These are phyloP conservation scores for Cosmia pyralina DNA, from an alignment of 2,888 invertebrate genomes.

Conservation along the genomic window DNA sequence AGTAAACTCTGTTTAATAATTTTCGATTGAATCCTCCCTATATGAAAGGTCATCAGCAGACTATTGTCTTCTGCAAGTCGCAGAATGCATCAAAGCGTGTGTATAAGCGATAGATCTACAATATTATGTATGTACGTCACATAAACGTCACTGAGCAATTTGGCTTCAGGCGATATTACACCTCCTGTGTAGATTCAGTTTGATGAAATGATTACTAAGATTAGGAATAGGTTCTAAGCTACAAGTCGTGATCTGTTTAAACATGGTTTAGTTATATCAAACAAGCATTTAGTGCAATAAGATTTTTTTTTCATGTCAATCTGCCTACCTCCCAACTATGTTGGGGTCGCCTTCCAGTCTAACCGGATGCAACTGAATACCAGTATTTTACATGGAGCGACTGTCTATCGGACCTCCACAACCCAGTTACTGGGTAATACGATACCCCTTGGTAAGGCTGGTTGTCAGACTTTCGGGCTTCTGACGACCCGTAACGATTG, in stretches of 20 bases:
- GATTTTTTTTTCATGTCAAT: not conserved
- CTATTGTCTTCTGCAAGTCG: slow-evolving; percentile 7
- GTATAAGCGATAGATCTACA: not conserved
- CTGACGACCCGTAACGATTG: no score
- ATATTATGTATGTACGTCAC: slow-evolving; percentile 10
- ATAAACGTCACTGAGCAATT: slow-evolving; percentile 24
- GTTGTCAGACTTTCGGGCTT: no score
- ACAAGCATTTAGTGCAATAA: not conserved
- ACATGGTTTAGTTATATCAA: not conserved
- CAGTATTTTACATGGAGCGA: no score
- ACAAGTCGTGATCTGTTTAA: not conserved
- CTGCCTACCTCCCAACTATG: no score
- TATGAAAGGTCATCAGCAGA: slow-evolving; percentile 3
- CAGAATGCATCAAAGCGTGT: slow-evolving; percentile 15
- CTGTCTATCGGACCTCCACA: no score
- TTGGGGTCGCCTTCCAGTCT: no score
- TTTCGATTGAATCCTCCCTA: slow-evolving; percentile 2
- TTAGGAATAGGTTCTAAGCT: not conserved
- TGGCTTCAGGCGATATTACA: slow-evolving; percentile 40
- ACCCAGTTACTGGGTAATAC: no score
- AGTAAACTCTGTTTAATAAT: not conserved
- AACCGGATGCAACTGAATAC: no score
- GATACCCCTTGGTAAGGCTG: no score
- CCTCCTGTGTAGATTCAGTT: slow-evolving; percentile 20
- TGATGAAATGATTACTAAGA: slow-evolving; percentile 34